Base-by-base conservation (phyloP, 1,140 invertebrate genomes). In the Drosophila malerkotliana region DNA sequence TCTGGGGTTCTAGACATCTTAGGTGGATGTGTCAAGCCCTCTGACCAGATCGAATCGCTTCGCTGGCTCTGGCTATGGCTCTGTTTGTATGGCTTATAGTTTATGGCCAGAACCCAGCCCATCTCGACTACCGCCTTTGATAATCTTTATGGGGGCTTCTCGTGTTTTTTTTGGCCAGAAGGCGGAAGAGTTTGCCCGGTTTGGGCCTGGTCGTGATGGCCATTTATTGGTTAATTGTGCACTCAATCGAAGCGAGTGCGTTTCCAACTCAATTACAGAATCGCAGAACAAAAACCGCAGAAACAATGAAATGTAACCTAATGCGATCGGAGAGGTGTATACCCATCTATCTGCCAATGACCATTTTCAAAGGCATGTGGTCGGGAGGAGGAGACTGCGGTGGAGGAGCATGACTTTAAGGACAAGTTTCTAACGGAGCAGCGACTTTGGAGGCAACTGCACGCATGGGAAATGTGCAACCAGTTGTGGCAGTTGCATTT, bases 391-490 rank as follows among this genome's bases (percentile, higher is more conserved):
- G 32, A 9, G 32, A 34, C 2, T 9, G 8, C 32, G 10, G 34
- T n/a, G 34, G 34, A 3, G 12, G 32, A 32, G 34, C 5, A 37
- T 7, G 32, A 45, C 61, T 72, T 45, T 84, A 87, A 87, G 82
- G 82, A 87, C 82, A 87, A 87, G 82, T 87, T 85, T 79, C 55
- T 55, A 79, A 62, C 62, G 69, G 77, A 37, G 34, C 34, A 37
- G 34, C 34, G 34, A 15, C 41, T 44, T 14, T 44, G 41, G 41
- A 18, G 41, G 41, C 41, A 44, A 87, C 66, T 72, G 79, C 71
- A 87, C 82, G 82, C 82, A 87, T 87, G 83, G 83, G 83, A 88
- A 88, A 83, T 87, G 59, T 79, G 82, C 83, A 87, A 88, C 83
- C 83, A 83, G 83, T 82, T 87, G 79, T 52, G 47, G 64, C 47